Percentiles rank a stretch among this genome's conserved stretches.
Evolutionary conservation across 2,797 vertebrate species (phyloP).

Genomic region (Chromobotia macracanthus): DNA sequence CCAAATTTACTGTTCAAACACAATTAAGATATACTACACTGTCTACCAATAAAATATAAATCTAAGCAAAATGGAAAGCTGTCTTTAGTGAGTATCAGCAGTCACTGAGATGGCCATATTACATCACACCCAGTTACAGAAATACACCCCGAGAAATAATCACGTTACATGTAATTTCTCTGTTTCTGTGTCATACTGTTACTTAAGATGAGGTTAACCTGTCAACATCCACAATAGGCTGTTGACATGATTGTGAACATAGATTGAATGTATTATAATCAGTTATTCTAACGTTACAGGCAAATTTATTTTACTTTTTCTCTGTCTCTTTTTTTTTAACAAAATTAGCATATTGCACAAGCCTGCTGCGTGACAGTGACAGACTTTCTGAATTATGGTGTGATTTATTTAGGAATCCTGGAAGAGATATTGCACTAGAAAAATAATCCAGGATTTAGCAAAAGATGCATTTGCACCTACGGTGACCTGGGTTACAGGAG

Average conservation of each 20-base stretch:
- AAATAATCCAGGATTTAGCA: constrained; percentile 45
- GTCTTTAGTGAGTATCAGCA: not conserved
- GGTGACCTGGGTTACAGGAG: constrained; percentile 71
- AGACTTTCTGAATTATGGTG: constrained; percentile 49
- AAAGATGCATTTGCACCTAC: constrained; percentile 69
- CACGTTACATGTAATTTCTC: too few relatives aligned
- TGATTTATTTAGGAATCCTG: constrained; percentile 46
- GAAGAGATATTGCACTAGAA: constrained; percentile 60
- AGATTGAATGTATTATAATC: constrained; percentile 45
- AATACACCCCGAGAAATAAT: not conserved
- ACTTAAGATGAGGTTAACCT: not conserved
- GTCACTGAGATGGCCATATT: not conserved
- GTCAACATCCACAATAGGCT: not conserved
- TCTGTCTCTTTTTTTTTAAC: constrained; percentile 41
- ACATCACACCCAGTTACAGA: not conserved
- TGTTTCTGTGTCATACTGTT: not conserved
- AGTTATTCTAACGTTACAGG: constrained; percentile 40
- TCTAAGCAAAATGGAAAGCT: not conserved
- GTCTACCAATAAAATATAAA: not conserved
- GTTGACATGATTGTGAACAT: constrained; percentile 46
- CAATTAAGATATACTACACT: constrained; percentile 11
- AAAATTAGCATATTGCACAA: constrained; percentile 62
- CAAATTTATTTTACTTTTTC: not conserved
- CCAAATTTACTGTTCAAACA: not conserved
- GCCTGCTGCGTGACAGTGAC: constrained; percentile 53